Conservation (phyloP, 2,888 invertebrate species). For the Xestia xanthographa region DNA sequence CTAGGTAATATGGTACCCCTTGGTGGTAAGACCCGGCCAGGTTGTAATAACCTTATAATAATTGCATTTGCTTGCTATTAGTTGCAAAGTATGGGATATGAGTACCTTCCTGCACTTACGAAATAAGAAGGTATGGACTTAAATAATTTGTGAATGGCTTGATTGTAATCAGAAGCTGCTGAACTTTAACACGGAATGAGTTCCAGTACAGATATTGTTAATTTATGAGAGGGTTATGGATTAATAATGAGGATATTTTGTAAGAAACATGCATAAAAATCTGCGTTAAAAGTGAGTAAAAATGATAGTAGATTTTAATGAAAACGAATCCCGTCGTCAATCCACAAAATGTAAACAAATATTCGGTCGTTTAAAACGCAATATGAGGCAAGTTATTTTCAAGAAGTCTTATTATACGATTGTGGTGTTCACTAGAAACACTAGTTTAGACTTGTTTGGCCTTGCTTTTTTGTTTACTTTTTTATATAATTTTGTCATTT, state of each 20-base stretch:
- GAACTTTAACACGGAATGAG: conserved; percentile 46
- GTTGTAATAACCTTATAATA: neutral
- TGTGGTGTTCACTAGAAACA: no score
- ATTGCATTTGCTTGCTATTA: neutral
- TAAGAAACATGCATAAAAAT: neutral
- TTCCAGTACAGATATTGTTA: conserved; percentile 12
- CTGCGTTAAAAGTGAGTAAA: neutral
- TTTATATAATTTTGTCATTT: no score
- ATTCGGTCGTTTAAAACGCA: no score
- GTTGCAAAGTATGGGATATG: conserved; percentile 4
- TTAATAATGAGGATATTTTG: conserved; percentile 1
- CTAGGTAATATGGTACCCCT: no score
- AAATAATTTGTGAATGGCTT: conserved; percentile 33
- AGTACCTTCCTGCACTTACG: neutral
- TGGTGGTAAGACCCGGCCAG: neutral
- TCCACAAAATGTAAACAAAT: neutral
- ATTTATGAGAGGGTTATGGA: conserved; percentile 11
- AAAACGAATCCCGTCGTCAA: neutral
- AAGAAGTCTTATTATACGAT: no score
- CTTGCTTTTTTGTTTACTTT: no score
- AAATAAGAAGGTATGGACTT: conserved; percentile 13
- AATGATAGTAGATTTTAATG: neutral
- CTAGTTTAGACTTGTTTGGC: no score
- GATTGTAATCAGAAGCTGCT: conserved; percentile 50
- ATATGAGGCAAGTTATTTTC: no score